Evolutionary conservation across 2,888 invertebrate genomes (phyloP), one percentile per base, ranked within the genome.

Genomic region (Lagria hirta): DNA sequence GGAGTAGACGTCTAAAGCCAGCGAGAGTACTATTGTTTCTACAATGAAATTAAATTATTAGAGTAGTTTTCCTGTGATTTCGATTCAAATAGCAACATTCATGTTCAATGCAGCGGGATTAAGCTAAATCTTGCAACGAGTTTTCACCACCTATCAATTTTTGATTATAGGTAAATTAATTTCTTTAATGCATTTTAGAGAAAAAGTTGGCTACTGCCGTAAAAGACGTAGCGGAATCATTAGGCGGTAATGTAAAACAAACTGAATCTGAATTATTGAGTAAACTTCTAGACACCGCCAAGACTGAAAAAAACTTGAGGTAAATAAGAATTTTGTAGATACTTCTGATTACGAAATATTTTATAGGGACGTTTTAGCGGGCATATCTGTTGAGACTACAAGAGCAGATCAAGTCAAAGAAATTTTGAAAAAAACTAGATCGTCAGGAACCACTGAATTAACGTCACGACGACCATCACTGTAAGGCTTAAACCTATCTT

Each of bases 361-460:
- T 10, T 71, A 45, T 65, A 88, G 87, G 71, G 83, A 87, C 41
- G 70, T 88, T 11, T 74, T 89, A 46, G 77, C 82, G 17, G 86
- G 83, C 17, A 88, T 89, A 88, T 86, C 86, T 68, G 80, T 89
- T 24, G 88, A 88, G 61, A 76, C 79, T 15, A 68, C 74, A 0
- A 70, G 78, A 60, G 79, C 79, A 0, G 73, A 78, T 42, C 77
- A 78, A 65, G 78, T 81, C 1, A 74, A 74, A 35, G 46, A 46
- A 37, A 48, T 62, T 4, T 11, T 6, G 7, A 16, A 29, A n/a
- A n/a, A n/a, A 17, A 12, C 2, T 1, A 15, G 16, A 29, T 4
- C 29, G 18, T 11, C n/a, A 29, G 8, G 13, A 3, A 3, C 22
- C 4, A 34, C n/a, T n/a, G n/a, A n/a, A n/a, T n/a, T n/a, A n/a